Evolutionary conservation across 2,113 vertebrate genomes (phyloP).

Genomic region (Tychaedon coryphoeus): DNA sequence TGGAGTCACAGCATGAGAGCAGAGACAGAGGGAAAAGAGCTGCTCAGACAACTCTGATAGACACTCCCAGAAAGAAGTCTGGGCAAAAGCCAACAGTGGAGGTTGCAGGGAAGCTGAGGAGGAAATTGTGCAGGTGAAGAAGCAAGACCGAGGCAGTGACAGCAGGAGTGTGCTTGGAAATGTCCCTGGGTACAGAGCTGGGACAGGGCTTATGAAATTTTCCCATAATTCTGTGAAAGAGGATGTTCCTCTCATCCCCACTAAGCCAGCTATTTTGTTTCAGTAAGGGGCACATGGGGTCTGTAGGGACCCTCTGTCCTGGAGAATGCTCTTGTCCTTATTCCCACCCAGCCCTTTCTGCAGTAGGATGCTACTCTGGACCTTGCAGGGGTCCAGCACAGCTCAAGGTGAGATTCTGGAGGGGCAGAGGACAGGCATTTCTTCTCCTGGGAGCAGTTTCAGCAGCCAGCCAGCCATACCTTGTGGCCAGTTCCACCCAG

Average conservation of each 20-base stretch:
- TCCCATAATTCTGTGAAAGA: neutral
- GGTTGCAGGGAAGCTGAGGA: neutral
- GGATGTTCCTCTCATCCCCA: neutral
- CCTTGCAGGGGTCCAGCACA: neutral
- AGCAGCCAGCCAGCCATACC: accelerated
- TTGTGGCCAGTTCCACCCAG: neutral
- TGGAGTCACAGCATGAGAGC: neutral
- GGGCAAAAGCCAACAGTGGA: neutral
- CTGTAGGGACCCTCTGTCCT: accelerated
- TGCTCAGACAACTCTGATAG: neutral
- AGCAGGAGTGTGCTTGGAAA: neutral
- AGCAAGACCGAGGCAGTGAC: accelerated
- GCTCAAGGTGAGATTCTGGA: neutral
- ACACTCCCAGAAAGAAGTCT: neutral
- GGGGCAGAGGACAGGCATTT: neutral
- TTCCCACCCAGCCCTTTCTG: neutral
- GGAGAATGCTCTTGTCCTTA: neutral
- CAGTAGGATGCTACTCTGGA: accelerated
- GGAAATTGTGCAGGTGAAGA: neutral
- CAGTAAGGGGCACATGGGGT: accelerated
- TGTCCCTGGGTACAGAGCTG: neutral
- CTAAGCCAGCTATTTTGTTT: neutral
- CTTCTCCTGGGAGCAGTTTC: neutral
- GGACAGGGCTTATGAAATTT: neutral
- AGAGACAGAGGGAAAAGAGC: neutral